Evolutionary conservation across 2,888 invertebrate genomes (phyloP).

Genomic region (Bellardia pandia): DNA sequence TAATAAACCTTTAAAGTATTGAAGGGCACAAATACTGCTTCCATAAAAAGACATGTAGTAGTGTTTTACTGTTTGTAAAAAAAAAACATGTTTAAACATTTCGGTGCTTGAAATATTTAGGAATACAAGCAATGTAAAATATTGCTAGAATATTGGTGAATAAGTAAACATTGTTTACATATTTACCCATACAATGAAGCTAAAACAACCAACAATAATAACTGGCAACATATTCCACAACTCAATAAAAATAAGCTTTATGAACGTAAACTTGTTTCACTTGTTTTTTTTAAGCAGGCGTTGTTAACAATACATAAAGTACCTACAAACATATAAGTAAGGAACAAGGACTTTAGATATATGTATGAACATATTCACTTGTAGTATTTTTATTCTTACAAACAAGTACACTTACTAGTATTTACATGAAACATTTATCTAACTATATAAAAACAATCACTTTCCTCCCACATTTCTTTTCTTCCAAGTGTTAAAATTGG

Average conservation of each 20-base stretch:
- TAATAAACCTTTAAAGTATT: slow-evolving; percentile 16
- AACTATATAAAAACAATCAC: slow-evolving; percentile 49
- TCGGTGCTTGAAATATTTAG: too few relatives aligned
- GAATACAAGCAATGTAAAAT: slow-evolving; percentile 1
- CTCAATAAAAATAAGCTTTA: slow-evolving; percentile 84
- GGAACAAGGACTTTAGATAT: not conserved
- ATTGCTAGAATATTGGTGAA: not conserved
- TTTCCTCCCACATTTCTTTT: not conserved
- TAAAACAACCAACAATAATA: not conserved
- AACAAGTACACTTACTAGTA: slow-evolving; percentile 5
- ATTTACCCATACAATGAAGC: not conserved
- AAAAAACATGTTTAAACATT: too few relatives aligned
- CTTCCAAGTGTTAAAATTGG: too few relatives aligned
- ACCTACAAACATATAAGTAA: not conserved
- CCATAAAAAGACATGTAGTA: not conserved
- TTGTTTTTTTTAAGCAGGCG: not conserved
- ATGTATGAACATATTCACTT: not conserved
- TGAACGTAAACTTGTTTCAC: slow-evolving; percentile 75
- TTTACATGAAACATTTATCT: slow-evolving; percentile 41
- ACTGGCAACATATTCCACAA: slow-evolving; percentile 77
- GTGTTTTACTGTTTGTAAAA: not conserved
- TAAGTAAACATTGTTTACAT: not conserved
- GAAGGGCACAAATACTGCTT: not conserved
- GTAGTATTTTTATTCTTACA: not conserved
- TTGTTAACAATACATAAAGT: slow-evolving; percentile 18